Evolutionary conservation across 1,140 invertebrate genomes (phyloP).

Genomic region (Pararge aegeria): DNA sequence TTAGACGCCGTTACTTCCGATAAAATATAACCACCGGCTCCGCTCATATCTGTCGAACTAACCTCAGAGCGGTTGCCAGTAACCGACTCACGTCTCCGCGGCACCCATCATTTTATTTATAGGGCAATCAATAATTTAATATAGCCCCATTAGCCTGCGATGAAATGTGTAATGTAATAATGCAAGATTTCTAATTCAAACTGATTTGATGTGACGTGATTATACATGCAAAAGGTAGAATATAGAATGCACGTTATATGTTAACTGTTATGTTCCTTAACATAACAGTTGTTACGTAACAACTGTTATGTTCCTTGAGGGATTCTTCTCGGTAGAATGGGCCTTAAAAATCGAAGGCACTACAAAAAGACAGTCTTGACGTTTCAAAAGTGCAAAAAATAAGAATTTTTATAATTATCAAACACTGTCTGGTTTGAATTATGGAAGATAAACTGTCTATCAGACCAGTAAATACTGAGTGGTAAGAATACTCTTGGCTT

Average conservation of each 20-base stretch:
- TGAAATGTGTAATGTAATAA: background rate
- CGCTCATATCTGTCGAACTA: slow-evolving; percentile 71
- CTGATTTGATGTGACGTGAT: background rate
- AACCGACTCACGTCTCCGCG: slow-evolving; percentile 48
- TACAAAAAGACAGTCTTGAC: no score
- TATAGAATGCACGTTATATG: background rate
- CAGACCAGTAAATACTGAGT: no score
- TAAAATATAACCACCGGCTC: slow-evolving; percentile 73
- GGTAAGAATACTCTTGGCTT: no score
- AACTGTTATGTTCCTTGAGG: no score
- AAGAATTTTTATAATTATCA: no score
- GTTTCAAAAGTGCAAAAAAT: no score
- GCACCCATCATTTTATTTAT: slow-evolving; percentile 53
- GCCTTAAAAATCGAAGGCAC: no score
- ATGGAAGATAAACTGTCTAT: no score
- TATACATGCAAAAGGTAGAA: background rate
- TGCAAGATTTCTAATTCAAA: background rate
- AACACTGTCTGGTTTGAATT: no score
- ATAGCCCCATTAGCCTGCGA: slow-evolving; percentile 20
- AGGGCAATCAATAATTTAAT: slow-evolving; percentile 54
- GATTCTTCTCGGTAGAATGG: no score
- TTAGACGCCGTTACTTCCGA: slow-evolving; percentile 76
- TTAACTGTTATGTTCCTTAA: no score
- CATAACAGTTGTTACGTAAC: no score
- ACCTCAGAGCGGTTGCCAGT: slow-evolving; percentile 42